phyloP scores from a whole-genome alignment of 2,888 invertebrate species.

The Prionchulus punctatus region DNA sequence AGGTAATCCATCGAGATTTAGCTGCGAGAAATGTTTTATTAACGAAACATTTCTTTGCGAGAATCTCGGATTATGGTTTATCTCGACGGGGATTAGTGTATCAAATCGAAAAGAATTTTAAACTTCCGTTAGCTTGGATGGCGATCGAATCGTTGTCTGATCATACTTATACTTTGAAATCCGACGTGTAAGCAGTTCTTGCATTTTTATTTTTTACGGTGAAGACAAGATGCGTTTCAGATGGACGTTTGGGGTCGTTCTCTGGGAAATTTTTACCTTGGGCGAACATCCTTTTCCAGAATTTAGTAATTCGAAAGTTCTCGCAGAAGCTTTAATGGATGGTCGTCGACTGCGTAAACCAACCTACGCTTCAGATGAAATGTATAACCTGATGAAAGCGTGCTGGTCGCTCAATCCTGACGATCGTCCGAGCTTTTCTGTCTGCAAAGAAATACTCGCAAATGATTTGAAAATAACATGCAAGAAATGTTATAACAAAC shows the following conservation, averaged over 20 bases:
- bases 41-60: not conserved
- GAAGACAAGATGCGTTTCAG: not conserved
- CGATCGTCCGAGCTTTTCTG: not conserved
- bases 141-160: not conserved
- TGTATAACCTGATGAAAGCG: not conserved
- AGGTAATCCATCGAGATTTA: not conserved
- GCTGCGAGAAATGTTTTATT: not conserved
- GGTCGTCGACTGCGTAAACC: too few species aligned
- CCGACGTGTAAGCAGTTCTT: not conserved
- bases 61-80: not conserved
- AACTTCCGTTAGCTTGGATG: not conserved
- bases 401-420: not conserved
- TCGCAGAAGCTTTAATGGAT: too few species aligned
- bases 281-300: not conserved
- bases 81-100: too few species aligned
- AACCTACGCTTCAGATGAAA: too few species aligned
- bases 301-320: too few species aligned
- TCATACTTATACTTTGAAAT: not conserved
- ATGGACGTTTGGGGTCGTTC: not conserved
- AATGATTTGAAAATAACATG: too few species aligned
- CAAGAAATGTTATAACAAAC: too few species aligned
- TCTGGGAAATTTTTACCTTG: not conserved
- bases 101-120: too few species aligned
- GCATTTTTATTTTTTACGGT: not conserved
- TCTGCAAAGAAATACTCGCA: not conserved